A percentile compares a stretch with the other conserved stretches of the same genome.
These are phyloP conservation scores for Drosophila dunni DNA, from an alignment of 1,140 invertebrate species.

Conservation along the genomic window DNA sequence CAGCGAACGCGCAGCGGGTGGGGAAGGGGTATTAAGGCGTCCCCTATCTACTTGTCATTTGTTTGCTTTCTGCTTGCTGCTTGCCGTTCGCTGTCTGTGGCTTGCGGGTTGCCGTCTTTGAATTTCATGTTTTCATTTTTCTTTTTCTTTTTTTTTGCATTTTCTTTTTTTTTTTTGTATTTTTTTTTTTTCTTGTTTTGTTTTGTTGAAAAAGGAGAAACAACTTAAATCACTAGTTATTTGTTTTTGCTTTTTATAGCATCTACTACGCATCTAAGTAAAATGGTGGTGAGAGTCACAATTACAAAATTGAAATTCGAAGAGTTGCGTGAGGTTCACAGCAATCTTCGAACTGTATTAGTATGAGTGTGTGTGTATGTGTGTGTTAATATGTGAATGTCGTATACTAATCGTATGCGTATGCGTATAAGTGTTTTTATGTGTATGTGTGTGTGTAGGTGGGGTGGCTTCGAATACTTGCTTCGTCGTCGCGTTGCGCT, in stretches of 20 bases:
- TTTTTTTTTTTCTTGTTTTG: constrained; percentile 46
- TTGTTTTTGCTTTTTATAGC: constrained; percentile 55
- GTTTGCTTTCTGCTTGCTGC: neutral
- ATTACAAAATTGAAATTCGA: constrained; percentile 63
- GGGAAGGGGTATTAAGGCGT: neutral
- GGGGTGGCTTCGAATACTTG: constrained; percentile 83
- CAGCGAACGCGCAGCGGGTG: constrained; percentile 1
- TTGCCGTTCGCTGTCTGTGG: constrained; percentile 11
- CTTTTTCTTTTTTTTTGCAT: constrained; percentile 39
- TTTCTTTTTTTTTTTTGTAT: constrained; percentile 40
- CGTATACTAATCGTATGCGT: constrained; percentile 56
- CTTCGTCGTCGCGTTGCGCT: constrained; percentile 75
- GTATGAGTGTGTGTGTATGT: constrained; percentile 59
- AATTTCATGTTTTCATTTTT: constrained; percentile 77
- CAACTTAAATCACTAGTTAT: constrained; percentile 80
- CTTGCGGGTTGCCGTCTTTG: constrained; percentile 70
- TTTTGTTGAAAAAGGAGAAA: constrained; percentile 75
- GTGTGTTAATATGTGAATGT: constrained; percentile 47
- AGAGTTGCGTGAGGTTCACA: constrained; percentile 10
- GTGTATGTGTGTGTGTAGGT: constrained; percentile 69
- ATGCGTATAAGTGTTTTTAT: constrained; percentile 40
- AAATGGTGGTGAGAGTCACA: constrained; percentile 82
- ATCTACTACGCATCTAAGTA: constrained; percentile 79
- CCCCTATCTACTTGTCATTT: constrained; percentile 1
- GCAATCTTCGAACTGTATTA: constrained; percentile 55